phyloP scores from a whole-genome alignment of 1,140 invertebrate species.

The Papilio xuthus region DNA sequence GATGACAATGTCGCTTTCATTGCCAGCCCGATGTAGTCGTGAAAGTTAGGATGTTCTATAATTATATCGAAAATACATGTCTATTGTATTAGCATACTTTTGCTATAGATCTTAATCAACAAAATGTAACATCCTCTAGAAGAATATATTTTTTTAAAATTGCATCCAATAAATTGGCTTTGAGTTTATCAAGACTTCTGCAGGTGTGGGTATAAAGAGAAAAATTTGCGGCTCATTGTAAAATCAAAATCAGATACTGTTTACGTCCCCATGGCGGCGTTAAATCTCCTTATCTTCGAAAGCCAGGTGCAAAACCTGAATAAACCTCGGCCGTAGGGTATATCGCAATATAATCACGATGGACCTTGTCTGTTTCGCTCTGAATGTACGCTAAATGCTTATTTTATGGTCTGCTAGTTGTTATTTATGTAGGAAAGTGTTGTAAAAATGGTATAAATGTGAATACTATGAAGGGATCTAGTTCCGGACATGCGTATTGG shows the following conservation, averaged over 20 bases:
- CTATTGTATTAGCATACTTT: conserved; percentile 10
- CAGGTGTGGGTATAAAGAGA: conserved; percentile 14
- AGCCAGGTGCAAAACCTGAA: conserved; percentile 65
- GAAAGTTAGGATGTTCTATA: conserved; percentile 54
- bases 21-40: conserved; percentile 52
- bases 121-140: neutral
- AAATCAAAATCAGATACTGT: conserved; percentile 44
- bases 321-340: conserved; percentile 50
- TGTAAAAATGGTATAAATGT: conserved; percentile 61
- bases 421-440: conserved; percentile 48
- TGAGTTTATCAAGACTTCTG: neutral
- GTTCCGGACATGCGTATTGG: conserved; percentile 76
- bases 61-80: conserved; percentile 9
- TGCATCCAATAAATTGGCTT: neutral
- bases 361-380: conserved; percentile 61
- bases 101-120: neutral
- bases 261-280: conserved; percentile 44
- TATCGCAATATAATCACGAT: conserved; percentile 61
- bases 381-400: conserved; percentile 26
- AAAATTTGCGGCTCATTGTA: conserved; percentile 34
- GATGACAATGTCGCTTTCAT: conserved; percentile 64
- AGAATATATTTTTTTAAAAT: neutral
- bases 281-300: conserved; percentile 56
- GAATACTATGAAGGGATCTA: conserved; percentile 63
- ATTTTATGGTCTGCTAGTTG: conserved; percentile 39